Conservation (phyloP, 2,888 invertebrate genomes). For the Tipula confusa region DNA sequence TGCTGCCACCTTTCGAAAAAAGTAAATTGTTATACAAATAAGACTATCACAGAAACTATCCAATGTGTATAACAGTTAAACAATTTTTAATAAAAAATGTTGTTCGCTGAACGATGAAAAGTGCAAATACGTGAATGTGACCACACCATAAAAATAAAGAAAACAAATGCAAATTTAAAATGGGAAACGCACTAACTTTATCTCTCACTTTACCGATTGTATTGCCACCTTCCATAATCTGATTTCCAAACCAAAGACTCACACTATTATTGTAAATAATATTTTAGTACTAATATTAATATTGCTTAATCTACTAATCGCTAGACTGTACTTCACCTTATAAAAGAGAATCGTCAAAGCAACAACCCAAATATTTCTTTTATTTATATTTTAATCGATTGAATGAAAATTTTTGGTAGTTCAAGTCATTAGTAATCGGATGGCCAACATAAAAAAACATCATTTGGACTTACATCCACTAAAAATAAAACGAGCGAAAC, state of each 20-base stretch:
- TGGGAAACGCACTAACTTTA: too few relatives aligned
- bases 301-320: background rate
- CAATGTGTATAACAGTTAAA: too few relatives aligned
- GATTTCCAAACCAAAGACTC: background rate
- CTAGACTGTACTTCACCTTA: background rate
- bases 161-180: too few relatives aligned
- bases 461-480: background rate
- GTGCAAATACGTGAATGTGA: too few relatives aligned
- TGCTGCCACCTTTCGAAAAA: too few relatives aligned
- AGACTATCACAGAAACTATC: too few relatives aligned
- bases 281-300: background rate
- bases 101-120: too few relatives aligned
- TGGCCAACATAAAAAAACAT: background rate
- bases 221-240: background rate
- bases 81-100: too few relatives aligned
- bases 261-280: background rate
- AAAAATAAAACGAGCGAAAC: background rate
- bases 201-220: too few relatives aligned
- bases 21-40: too few relatives aligned
- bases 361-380: background rate
- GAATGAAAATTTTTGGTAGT: background rate
- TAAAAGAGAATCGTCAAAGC: background rate
- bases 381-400: background rate
- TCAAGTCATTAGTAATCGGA: background rate
- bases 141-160: too few relatives aligned